Evolutionary conservation across 2,888 invertebrate species (phyloP).

Genomic region (Lasioglossum pauxillum): DNA sequence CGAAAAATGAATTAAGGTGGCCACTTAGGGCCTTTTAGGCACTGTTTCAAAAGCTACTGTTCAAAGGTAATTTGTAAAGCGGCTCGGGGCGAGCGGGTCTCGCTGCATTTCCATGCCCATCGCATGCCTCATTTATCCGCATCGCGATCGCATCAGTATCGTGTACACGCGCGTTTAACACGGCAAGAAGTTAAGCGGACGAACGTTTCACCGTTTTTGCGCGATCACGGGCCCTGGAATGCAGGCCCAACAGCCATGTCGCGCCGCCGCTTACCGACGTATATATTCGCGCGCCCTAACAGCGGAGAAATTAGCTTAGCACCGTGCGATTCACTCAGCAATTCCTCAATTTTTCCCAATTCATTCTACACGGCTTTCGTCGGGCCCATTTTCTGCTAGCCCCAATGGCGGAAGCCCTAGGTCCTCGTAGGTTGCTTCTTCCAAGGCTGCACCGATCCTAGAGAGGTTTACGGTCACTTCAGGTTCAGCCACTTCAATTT

Average conservation of each 20-base stretch:
- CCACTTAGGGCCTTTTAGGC: background rate
- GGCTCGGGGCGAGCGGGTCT: background rate
- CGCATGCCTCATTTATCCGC: conserved; percentile 51
- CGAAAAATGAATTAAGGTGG: background rate
- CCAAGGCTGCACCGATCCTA: background rate
- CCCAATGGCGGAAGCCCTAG: background rate
- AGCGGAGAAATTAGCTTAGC: background rate
- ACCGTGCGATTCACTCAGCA: background rate
- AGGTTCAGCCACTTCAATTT: background rate
- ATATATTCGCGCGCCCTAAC: background rate
- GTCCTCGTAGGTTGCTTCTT: background rate
- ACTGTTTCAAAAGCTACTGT: background rate
- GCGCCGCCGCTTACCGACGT: background rate
- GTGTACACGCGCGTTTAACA: conserved; percentile 44
- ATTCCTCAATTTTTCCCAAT: background rate
- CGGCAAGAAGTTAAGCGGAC: conserved; percentile 63
- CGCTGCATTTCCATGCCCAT: conserved; percentile 39
- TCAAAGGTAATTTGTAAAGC: conserved; percentile 40
- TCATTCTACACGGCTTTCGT: background rate
- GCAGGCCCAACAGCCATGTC: background rate
- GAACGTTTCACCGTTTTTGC: conserved; percentile 67
- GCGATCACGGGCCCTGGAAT: conserved; percentile 28
- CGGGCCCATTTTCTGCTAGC: background rate
- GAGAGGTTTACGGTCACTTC: background rate
- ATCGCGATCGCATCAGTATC: conserved; percentile 47